Base-by-base conservation (phyloP, 2,888 invertebrate genomes). In the Megastigmus dorsalis region DNA sequence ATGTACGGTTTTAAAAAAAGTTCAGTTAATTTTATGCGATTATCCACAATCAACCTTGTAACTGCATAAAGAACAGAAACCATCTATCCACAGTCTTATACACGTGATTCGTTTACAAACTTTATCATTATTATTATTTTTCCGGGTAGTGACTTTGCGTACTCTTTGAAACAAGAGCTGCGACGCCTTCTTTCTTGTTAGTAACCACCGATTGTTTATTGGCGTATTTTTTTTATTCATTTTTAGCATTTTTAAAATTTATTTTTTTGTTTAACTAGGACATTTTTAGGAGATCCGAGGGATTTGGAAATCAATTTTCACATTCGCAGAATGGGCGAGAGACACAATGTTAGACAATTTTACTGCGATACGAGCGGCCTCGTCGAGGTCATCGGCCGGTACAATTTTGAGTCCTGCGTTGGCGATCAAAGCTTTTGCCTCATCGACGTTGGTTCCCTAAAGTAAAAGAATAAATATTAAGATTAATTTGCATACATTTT, bases 241-340 rank as follows among this genome's bases (percentile, higher is more conserved):
- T 57, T 13, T 36, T 50, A 66, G 30, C 38, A 45, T 59, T 43
- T 41, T 23, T 57, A 45, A 38, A 43, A 33, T 33, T 68, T 36
- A 45, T 43, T 71, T 54, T 43, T 48, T 41, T 67, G 38, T 41
- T 60, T 33, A 72, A 45, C 33, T 73, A 68, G 3, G 50, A 20
- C 30, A 60, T 54, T 33, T n/a, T 82, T 86, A 88, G 79, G 88
- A 88, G 83, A 89, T 88, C 81, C 88, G 89, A 71, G 95, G 95
- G 81, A 96, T 92, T 85, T 95, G 94, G 89, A 95, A 95, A 85
- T 93, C 93, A 81, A 95, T 95, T 89, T 93, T 94, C 65, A 96
- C 92, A 80, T 93, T 92, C 69, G 95, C 95, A 78, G 93, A 92
- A 88, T 92, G 92, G 70, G 95, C 95, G 82, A 95, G 90, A 60